Evolutionary conservation across 1,140 invertebrate genomes (phyloP), one percentile per base, ranked within the genome.

Genomic region (Drosophila parvula): DNA sequence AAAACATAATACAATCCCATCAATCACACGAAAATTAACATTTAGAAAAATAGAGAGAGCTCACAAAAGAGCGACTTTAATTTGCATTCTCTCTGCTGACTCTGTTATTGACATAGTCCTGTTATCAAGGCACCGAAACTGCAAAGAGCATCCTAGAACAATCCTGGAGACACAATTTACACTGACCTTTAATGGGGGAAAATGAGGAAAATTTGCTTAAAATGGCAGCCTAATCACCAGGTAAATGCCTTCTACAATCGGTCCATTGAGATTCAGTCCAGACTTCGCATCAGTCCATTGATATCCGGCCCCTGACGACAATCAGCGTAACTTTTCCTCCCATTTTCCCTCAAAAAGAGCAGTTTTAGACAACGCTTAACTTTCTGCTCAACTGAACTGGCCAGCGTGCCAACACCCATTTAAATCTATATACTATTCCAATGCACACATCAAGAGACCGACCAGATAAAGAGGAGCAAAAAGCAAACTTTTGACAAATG

Each of bases 401-500:
- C 51, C 51, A 22, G 18, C 38, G 51, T 55, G 78, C 82, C 78
- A 86, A 81, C 83, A 88, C 79, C 83, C 79, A 79, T 69, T 77
- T 77, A 56, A 79, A 83, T 67, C 78, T 62, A 74, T 78, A 62
- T 76, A 62, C 48, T 63, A 71, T 59, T 58, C 30, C 67, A 47
- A 71, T 58, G 67, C 65, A 71, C 51, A 71, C 48, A 70, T 57
- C 63, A 69, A 56, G 44, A 38, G 63, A 55, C 74, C 48, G 43
- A 9, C 48, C 68, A 59, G 69, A 59, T 71, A 71, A 68, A 41
- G 69, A 34, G 43, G 65, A 71, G 69, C 74, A 53, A 88, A 78
- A 64, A 69, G 71, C 63, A 71, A 81, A 74, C 65, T 88, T 80
- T 88, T 88, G 80, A 83, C 83, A 86, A 86, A 86, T 86, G 73